Evolutionary conservation across 2,888 invertebrate genomes (phyloP).

Genomic region (Melinopterus prodromus): DNA sequence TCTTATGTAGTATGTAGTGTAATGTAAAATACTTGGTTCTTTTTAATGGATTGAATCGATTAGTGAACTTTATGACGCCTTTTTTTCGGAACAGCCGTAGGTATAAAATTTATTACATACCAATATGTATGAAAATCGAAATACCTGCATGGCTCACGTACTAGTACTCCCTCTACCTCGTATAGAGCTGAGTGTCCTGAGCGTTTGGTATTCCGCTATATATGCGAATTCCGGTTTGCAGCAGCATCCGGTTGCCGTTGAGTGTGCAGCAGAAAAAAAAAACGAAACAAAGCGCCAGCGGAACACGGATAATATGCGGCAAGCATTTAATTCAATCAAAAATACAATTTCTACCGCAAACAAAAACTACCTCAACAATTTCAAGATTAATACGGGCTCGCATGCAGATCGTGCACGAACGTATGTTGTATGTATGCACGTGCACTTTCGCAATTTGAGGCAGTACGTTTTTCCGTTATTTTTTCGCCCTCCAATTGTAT

Average conservation of each 20-base stretch:
- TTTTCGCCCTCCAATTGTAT: constrained; percentile 31
- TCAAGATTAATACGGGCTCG: constrained; percentile 35
- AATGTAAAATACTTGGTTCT: no score
- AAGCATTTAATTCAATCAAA: constrained; percentile 37
- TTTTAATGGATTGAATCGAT: no score
- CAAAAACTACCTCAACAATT: constrained; percentile 37
- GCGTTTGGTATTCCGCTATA: neutral
- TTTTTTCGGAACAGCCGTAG: no score
- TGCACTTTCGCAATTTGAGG: constrained; percentile 25
- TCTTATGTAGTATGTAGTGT: no score
- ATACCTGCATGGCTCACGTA: constrained; percentile 27
- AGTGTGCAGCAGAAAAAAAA: constrained; percentile 24
- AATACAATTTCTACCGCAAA: constrained; percentile 35
- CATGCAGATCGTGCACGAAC: neutral
- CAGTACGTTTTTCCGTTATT: neutral
- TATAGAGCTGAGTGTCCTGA: neutral
- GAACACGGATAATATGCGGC: constrained; percentile 32
- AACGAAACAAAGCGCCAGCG: constrained; percentile 24
- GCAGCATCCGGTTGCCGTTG: constrained; percentile 9
- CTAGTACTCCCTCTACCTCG: neutral
- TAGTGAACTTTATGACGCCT: no score
- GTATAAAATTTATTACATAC: constrained; percentile 29
- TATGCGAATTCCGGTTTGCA: constrained; percentile 26
- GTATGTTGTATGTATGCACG: constrained; percentile 12
- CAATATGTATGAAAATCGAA: constrained; percentile 30